phyloP scores from a whole-genome alignment of 2,888 invertebrate species.

The Melinaea menophilus region DNA sequence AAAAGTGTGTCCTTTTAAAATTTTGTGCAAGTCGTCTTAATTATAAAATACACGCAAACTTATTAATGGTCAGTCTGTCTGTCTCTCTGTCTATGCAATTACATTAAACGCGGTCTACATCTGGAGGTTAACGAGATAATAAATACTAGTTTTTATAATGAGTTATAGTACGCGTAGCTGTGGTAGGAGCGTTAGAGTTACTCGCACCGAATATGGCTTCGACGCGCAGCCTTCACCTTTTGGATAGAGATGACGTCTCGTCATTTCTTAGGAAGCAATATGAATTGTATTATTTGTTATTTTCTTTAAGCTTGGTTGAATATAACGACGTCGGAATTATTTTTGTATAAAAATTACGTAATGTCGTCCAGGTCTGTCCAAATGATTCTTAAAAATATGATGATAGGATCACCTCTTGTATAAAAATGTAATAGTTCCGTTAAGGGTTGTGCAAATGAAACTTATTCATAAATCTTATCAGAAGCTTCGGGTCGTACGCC shows the following conservation, averaged over 20 bases:
- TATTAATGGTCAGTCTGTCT: too few species aligned
- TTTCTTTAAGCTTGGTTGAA: too few species aligned
- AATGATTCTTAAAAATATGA: too few species aligned
- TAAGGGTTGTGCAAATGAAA: conserved; percentile 12
- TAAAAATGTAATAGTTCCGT: neutral
- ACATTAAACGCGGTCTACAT: conserved; percentile 17
- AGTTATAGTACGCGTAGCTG: conserved; percentile 18
- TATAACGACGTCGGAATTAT: too few species aligned
- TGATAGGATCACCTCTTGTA: neutral
- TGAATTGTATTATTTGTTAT: too few species aligned
- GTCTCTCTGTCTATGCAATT: conserved; percentile 5
- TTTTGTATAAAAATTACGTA: too few species aligned
- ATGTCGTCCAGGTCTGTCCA: too few species aligned
- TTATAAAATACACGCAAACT: too few species aligned
- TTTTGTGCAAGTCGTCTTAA: too few species aligned
- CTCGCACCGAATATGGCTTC: conserved; percentile 31
- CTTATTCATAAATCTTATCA: conserved; percentile 17
- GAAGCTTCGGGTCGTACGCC: conserved; percentile 55
- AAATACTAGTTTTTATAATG: conserved; percentile 22
- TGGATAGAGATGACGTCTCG: conserved; percentile 16
- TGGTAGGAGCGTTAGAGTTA: conserved; percentile 24
- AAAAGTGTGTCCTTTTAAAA: too few species aligned
- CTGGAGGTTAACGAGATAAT: conserved; percentile 19
- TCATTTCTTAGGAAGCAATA: conserved; percentile 15
- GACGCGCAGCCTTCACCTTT: conserved; percentile 39